phyloP scores from a whole-genome alignment of 2,888 invertebrate genomes.

The Notocelia uddmanniana region DNA sequence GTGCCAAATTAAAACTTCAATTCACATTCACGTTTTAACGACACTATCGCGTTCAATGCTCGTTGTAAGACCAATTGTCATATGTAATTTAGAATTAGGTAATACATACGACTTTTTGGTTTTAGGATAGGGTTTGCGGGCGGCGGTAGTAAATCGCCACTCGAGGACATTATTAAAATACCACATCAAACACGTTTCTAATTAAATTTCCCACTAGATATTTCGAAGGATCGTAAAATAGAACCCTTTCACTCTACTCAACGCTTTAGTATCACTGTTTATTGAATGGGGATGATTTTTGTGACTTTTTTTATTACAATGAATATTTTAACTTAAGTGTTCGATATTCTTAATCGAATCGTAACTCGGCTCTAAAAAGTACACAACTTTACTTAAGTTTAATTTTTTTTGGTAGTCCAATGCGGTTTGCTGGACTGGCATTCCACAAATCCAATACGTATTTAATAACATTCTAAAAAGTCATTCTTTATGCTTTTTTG shows the following conservation, averaged over 20 bases:
- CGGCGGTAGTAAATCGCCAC: slow-evolving; percentile 45
- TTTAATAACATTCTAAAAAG: too few species aligned
- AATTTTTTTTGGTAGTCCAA: too few species aligned
- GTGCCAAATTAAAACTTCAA: slow-evolving; percentile 67
- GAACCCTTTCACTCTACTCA: slow-evolving; percentile 73
- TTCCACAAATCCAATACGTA: too few species aligned
- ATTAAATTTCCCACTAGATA: slow-evolving; percentile 80
- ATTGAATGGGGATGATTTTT: slow-evolving; percentile 48
- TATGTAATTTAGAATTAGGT: background rate
- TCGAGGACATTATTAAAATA: slow-evolving; percentile 76
- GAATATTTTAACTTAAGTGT: slow-evolving; percentile 1
- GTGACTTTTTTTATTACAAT: slow-evolving; percentile 12
- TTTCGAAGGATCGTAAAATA: slow-evolving; percentile 72
- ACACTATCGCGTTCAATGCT: slow-evolving; percentile 52
- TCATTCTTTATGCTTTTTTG: too few species aligned
- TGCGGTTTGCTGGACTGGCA: too few species aligned
- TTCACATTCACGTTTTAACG: slow-evolving; percentile 65
- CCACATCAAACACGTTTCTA: slow-evolving; percentile 75
- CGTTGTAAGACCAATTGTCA: slow-evolving; percentile 18
- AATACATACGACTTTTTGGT: slow-evolving; percentile 4
- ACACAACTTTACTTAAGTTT: background rate
- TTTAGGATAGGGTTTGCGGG: slow-evolving; percentile 15
- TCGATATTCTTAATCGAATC: background rate
- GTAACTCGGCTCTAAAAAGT: background rate
- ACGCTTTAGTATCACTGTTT: slow-evolving; percentile 63